A percentile compares a stretch with the other conserved stretches of the same genome.
Conservation (phyloP, 2,797 vertebrate species). For the Ficedula albicollis region DNA sequence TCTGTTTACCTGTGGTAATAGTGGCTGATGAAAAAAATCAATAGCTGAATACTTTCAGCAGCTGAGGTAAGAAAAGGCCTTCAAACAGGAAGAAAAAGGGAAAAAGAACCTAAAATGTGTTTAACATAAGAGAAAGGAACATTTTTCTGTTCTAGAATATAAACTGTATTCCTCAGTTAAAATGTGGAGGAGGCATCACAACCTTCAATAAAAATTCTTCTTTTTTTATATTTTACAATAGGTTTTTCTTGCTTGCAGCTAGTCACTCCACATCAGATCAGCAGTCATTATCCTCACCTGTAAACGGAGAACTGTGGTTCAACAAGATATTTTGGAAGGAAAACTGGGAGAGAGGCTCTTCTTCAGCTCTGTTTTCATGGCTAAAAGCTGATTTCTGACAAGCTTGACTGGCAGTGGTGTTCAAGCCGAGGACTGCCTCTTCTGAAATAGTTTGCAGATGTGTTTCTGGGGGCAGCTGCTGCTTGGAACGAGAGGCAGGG, state of each 20-base stretch:
- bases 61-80: not conserved
- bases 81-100: not conserved
- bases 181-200: not conserved
- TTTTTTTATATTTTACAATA: not conserved
- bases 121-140: not conserved
- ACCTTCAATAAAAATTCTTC: not conserved
- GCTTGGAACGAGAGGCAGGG: not conserved
- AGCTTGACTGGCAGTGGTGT: not conserved
- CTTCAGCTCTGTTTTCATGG: not conserved
- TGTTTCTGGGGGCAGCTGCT: not conserved
- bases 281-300: not conserved
- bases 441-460: not conserved
- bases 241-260: not conserved
- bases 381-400: not conserved
- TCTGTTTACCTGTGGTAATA: not conserved
- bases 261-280: not conserved
- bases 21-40: constrained; percentile 33
- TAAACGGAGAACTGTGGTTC: not conserved
- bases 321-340: not conserved
- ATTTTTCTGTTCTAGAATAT: not conserved
- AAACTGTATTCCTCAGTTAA: not conserved
- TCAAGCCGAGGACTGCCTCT: not conserved
- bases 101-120: not conserved
- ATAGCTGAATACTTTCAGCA: not conserved
- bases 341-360: not conserved